Evolutionary conservation across 2,888 invertebrate species (phyloP).

Genomic region (Andrena chrysosceles): DNA sequence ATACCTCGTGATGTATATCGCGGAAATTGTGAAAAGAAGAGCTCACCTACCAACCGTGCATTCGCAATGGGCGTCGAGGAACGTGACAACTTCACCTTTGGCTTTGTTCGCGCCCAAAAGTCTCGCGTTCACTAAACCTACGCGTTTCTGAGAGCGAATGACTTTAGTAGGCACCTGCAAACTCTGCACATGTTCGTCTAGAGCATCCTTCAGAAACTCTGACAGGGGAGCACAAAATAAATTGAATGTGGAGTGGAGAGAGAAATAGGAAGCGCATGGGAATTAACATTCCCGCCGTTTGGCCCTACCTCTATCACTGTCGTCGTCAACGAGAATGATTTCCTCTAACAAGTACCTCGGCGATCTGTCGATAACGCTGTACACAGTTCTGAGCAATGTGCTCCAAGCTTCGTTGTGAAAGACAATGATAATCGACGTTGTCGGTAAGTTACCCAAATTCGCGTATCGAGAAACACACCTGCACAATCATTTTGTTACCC

Average conservation of each 20-base stretch:
- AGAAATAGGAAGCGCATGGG: background rate
- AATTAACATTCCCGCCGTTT: background rate
- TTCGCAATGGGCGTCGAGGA: conserved; percentile 97
- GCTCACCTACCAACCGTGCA: conserved; percentile 90
- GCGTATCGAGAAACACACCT: conserved; percentile 89
- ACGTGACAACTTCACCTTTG: conserved; percentile 92
- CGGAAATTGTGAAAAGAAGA: conserved; percentile 48
- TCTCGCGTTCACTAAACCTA: conserved; percentile 93
- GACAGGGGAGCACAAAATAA: conserved; percentile 61
- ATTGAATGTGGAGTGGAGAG: background rate
- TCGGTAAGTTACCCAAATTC: conserved; percentile 89
- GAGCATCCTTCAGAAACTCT: conserved; percentile 88
- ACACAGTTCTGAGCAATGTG: conserved; percentile 96
- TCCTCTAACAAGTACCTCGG: conserved; percentile 92
- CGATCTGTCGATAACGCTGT: conserved; percentile 96
- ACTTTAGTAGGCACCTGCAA: conserved; percentile 89
- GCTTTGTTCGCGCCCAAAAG: conserved; percentile 91
- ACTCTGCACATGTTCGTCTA: conserved; percentile 89
- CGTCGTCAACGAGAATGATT: conserved; percentile 95
- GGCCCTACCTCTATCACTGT: conserved; percentile 91
- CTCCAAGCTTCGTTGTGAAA: conserved; percentile 99
- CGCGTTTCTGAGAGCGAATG: conserved; percentile 88
- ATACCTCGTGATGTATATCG: background rate
- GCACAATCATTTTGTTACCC: conserved; percentile 70
- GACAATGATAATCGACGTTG: conserved; percentile 96